Conservation (phyloP, 2,797 vertebrate genomes). For the Sebastes iracundus region DNA sequence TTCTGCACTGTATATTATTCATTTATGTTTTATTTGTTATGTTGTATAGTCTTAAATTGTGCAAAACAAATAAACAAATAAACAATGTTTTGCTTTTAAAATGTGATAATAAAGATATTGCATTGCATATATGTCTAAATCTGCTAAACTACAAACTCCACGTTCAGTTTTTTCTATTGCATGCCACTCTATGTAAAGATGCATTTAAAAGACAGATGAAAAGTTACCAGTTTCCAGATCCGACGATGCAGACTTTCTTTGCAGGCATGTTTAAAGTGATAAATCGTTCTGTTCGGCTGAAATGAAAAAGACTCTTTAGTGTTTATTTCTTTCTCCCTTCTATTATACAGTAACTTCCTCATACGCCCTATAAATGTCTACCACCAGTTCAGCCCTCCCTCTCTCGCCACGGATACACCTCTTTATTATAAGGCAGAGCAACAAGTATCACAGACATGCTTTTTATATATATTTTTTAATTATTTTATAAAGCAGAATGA, state of each 20-base stretch:
- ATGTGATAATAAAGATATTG: background rate
- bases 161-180: background rate
- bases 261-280: constrained; percentile 62
- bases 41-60: too few species aligned
- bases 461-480: too few species aligned
- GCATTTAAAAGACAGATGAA: background rate
- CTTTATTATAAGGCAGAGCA: background rate
- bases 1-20: too few species aligned
- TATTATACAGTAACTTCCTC: constrained; percentile 62
- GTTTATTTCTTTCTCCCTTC: background rate
- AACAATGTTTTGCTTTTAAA: background rate
- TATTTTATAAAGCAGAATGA: too few species aligned
- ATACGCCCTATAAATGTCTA: constrained; percentile 57
- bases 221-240: constrained; percentile 81
- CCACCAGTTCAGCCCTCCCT: constrained; percentile 16
- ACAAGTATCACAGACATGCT: background rate
- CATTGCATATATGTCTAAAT: background rate
- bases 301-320: background rate
- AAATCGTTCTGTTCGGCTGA: background rate
- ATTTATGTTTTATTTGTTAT: too few species aligned
- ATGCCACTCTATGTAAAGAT: too few species aligned
- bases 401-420: constrained; percentile 3
- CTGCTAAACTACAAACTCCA: background rate
- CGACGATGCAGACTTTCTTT: constrained; percentile 84
- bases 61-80: too few species aligned